Conservation (phyloP, 1,140 invertebrate species). For the Cyrtorhinus lividipennis region DNA sequence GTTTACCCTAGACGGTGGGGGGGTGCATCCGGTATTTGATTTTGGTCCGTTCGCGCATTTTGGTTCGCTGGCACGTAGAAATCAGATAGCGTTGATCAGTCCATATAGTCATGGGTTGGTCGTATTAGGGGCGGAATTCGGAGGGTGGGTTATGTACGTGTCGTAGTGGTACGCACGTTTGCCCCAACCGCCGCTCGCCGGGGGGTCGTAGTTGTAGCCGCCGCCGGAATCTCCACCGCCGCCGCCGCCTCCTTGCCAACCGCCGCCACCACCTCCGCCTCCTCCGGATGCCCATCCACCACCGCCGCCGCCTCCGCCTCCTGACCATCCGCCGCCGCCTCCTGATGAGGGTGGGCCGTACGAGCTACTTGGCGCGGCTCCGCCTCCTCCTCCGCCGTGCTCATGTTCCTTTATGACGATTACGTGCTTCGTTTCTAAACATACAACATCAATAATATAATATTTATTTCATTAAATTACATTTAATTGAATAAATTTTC, state of each 20-base stretch:
- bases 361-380: neutral
- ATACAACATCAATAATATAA: neutral
- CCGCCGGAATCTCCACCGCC: constrained; percentile 13
- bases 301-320: constrained; percentile 1
- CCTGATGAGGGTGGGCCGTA: neutral
- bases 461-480: neutral
- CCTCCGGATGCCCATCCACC: constrained; percentile 13
- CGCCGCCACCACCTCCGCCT: constrained; percentile 13
- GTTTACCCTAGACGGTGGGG: too few species aligned
- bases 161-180: constrained; percentile 13
- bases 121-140: neutral
- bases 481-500: neutral
- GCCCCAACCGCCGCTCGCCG: constrained; percentile 10
- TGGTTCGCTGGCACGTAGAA: too few species aligned
- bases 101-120: too few species aligned
- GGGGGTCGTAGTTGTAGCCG: constrained; percentile 1
- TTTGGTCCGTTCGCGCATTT: too few species aligned
- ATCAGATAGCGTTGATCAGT: too few species aligned
- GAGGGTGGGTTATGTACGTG: neutral
- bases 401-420: constrained; percentile 16
- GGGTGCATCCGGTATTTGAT: too few species aligned
- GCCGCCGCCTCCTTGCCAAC: constrained; percentile 9
- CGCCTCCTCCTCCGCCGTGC: constrained; percentile 16
- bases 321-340: neutral
- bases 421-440: constrained; percentile 12